phyloP scores from a whole-genome alignment of 2,797 vertebrate genomes.

The Chaetophractus vellerosus region DNA sequence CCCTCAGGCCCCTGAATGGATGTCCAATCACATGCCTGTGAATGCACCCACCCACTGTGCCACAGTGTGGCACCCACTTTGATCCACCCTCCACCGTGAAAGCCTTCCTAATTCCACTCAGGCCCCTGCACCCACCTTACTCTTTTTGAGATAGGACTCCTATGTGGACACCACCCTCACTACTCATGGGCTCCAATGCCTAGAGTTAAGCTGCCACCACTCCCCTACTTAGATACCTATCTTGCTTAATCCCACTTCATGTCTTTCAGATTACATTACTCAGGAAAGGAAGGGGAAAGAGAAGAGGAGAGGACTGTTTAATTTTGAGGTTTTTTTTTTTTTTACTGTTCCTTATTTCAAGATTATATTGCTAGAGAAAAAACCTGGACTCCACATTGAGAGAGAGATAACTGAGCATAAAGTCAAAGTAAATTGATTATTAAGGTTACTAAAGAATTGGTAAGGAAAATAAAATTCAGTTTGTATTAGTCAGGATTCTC shows the following conservation, averaged over 20 bases:
- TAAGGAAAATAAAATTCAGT: background rate
- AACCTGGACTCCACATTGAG: background rate
- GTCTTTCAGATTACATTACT: background rate
- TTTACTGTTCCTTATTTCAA: slow-evolving; percentile 44
- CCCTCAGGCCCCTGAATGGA: too few relatives aligned
- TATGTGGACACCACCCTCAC: background rate
- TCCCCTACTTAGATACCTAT: too few relatives aligned
- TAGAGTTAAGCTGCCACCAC: background rate
- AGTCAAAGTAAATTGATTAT: background rate
- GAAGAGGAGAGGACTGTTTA: background rate
- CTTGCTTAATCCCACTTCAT: background rate
- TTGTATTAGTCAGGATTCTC: too few relatives aligned
- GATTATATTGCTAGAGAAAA: background rate
- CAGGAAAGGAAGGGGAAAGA: background rate
- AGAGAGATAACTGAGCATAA: background rate
- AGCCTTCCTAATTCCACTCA: background rate
- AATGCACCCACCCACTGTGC: background rate
- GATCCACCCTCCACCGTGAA: background rate
- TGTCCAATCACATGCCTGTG: too few relatives aligned
- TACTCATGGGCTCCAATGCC: background rate
- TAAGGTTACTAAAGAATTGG: slow-evolving; percentile 23
- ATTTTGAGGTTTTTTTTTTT: slow-evolving; percentile 43
- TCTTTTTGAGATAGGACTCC: background rate
- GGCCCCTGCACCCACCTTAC: background rate
- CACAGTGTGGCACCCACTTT: background rate